Conservation (phyloP, 2,113 vertebrate species). For the Gymnocephalus cernua region DNA sequence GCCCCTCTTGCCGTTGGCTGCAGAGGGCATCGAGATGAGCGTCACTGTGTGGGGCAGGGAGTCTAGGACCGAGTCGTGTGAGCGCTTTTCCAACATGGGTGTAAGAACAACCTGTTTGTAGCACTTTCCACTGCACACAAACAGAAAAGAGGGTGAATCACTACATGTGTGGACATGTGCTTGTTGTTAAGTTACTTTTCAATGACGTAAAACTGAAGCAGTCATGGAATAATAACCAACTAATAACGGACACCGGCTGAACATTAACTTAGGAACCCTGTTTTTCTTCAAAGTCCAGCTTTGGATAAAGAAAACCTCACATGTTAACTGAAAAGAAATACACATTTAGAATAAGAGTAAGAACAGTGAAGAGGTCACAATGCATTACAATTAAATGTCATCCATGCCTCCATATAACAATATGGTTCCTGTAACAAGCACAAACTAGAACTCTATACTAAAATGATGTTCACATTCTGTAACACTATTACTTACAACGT, state of each 20-base stretch:
- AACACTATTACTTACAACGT: background rate
- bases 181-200: background rate
- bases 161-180: background rate
- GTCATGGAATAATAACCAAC: background rate
- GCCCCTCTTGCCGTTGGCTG: constrained; percentile 90
- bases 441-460: background rate
- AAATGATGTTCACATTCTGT: background rate
- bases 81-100: constrained; percentile 94
- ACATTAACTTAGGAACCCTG: background rate
- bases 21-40: constrained; percentile 94
- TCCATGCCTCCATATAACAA: background rate
- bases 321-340: background rate
- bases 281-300: no score
- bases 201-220: background rate
- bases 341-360: background rate
- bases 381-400: no score
- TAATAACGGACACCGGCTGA: background rate
- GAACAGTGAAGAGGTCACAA: background rate
- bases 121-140: constrained; percentile 90
- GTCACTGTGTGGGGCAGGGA: constrained; percentile 94
- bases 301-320: background rate
- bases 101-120: constrained; percentile 94
- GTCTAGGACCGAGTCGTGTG: constrained; percentile 88
- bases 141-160: constrained; percentile 15
- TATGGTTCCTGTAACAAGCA: background rate